These are phyloP conservation scores for Onchidella celtica DNA, from an alignment of 2,888 invertebrate genomes.

Conservation along the genomic window DNA sequence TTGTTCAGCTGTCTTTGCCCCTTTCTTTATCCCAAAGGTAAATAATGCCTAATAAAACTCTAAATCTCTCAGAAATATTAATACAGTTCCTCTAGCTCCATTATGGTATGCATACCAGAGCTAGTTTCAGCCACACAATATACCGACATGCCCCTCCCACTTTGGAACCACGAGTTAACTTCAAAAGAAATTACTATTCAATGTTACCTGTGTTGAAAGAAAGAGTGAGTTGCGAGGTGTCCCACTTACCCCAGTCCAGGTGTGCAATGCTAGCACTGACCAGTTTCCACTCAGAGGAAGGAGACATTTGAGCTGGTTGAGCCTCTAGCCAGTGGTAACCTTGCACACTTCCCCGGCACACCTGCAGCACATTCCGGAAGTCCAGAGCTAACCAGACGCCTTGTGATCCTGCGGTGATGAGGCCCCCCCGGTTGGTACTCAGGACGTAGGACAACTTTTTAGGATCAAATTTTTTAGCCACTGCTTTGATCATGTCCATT, in stretches of 20 bases:
- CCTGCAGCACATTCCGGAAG: constrained; percentile 67
- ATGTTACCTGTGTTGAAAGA: no score
- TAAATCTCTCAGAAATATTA: no score
- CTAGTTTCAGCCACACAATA: no score
- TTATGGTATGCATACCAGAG: no score
- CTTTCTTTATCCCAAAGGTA: no score
- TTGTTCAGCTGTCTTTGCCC: no score
- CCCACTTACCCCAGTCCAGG: constrained; percentile 63
- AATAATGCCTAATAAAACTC: no score
- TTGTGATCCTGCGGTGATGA: constrained; percentile 65
- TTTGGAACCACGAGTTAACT: no score
- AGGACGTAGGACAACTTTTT: constrained; percentile 66
- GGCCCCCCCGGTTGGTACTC: constrained; percentile 65
- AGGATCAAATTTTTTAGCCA: constrained; percentile 71
- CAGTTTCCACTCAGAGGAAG: constrained; percentile 70
- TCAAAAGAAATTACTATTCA: no score
- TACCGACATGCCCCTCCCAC: no score
- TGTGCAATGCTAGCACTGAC: constrained; percentile 64
- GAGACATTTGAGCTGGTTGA: constrained; percentile 67
- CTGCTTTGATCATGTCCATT: constrained; percentile 65
- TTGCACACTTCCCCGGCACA: constrained; percentile 72
- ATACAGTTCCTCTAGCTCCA: no score
- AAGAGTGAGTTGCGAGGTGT: no score
- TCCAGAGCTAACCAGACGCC: constrained; percentile 75
- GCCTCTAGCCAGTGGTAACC: constrained; percentile 74